Percentiles rank a stretch among this genome's conserved stretches.
Evolutionary conservation across 2,797 vertebrate species (phyloP).

Genomic region (Tympanoctomys barrerae): DNA sequence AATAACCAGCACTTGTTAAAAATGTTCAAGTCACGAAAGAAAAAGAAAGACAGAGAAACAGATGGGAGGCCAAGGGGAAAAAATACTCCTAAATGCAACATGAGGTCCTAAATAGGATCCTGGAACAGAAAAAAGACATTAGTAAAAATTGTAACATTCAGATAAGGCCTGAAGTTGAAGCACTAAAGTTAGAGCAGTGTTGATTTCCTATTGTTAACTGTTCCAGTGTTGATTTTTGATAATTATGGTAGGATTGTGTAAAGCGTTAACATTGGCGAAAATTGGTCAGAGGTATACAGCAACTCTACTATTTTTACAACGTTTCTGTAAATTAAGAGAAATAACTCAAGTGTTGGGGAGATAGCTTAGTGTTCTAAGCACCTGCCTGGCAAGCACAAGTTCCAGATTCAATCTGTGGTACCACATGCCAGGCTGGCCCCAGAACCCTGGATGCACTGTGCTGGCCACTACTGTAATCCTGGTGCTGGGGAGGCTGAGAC

Average conservation of each 20-base stretch:
- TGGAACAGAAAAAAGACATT: not conserved
- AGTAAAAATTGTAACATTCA: not conserved
- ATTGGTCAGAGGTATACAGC: not conserved
- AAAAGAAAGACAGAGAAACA: not conserved
- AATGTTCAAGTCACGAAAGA: not conserved
- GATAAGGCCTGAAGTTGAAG: not conserved
- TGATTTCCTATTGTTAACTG: not conserved
- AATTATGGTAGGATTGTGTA: not conserved
- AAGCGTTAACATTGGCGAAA: not conserved
- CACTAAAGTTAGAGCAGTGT: not conserved
- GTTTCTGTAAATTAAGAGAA: conserved; percentile 5
- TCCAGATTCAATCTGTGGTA: too few species aligned
- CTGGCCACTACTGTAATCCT: too few species aligned
- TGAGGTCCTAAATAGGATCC: not conserved
- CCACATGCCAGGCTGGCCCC: too few species aligned
- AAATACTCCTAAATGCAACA: not conserved
- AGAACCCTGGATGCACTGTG: too few species aligned
- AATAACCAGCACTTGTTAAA: not conserved
- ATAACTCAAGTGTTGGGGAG: too few species aligned
- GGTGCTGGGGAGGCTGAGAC: too few species aligned
- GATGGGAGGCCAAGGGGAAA: not conserved
- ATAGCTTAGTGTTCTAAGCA: too few species aligned
- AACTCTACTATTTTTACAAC: not conserved
- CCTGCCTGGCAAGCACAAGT: too few species aligned
- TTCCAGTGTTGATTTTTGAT: not conserved